Percentiles rank a stretch among this genome's conserved stretches.
phyloP scores from a whole-genome alignment of 1,140 invertebrate species.

The Pemphigus obesinymphae region DNA sequence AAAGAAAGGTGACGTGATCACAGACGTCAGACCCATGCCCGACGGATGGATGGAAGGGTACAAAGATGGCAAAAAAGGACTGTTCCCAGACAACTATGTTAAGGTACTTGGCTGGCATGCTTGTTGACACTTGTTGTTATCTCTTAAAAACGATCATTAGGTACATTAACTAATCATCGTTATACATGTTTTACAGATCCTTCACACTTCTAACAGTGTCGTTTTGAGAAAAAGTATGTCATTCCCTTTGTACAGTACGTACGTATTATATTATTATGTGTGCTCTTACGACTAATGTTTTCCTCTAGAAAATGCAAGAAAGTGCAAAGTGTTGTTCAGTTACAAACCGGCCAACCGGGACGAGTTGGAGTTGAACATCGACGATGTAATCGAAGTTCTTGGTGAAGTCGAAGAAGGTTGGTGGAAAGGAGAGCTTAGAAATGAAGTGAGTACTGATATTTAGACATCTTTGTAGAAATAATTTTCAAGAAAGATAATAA shows the following conservation, averaged over 20 bases:
- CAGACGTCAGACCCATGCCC: conserved; percentile 72
- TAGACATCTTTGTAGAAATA: no score
- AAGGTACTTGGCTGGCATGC: conserved; percentile 52
- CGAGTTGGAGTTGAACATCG: conserved; percentile 77
- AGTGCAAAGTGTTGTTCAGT: conserved; percentile 81
- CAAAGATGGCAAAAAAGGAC: conserved; percentile 76
- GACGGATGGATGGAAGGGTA: conserved; percentile 95
- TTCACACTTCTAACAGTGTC: not conserved
- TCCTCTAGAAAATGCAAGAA: conserved; percentile 49
- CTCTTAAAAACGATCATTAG: no score
- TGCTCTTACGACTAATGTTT: not conserved
- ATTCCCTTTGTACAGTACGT: not conserved
- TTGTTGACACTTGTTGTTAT: not conserved
- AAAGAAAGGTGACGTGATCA: conserved; percentile 82
- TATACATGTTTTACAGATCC: not conserved
- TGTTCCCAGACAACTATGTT: conserved; percentile 98
- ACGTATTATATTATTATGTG: not conserved
- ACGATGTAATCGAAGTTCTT: conserved; percentile 81
- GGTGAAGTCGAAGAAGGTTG: conserved; percentile 76
- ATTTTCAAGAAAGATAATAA: no score
- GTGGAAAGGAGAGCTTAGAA: conserved; percentile 75
- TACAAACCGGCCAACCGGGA: conserved; percentile 89
- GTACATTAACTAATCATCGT: not conserved
- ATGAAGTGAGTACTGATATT: conserved; percentile 53
- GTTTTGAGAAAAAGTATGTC: conserved; percentile 32